A percentile compares a stretch with the other conserved stretches of the same genome.
phyloP scores from a whole-genome alignment of 2,888 invertebrate genomes.

The Rapana venosa region DNA sequence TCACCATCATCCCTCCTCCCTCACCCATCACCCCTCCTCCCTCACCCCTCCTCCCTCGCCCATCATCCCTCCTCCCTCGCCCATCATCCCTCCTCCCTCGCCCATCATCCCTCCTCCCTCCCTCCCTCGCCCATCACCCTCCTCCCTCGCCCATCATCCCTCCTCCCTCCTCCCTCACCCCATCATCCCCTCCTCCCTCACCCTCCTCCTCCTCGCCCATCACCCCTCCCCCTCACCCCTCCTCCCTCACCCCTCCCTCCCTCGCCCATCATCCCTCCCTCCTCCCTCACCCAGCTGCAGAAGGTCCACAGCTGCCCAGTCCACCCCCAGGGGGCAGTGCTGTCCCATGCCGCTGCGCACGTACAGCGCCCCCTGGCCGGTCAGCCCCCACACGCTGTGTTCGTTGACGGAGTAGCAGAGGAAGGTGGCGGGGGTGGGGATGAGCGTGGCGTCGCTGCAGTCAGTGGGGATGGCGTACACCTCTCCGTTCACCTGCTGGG shows the following conservation, averaged over 20 bases:
- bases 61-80: neutral
- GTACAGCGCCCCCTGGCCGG: conserved; percentile 77
- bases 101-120: neutral
- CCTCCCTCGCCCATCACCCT: neutral
- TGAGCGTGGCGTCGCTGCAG: conserved; percentile 39
- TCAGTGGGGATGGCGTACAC: conserved; percentile 72
- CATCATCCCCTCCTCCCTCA: too few relatives aligned
- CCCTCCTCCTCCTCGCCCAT: too few relatives aligned
- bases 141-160: neutral
- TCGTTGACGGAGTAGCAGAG: conserved; percentile 76
- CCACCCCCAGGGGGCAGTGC: conserved; percentile 76
- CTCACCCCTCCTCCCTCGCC: too few relatives aligned
- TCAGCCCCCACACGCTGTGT: conserved; percentile 80
- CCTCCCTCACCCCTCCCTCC: neutral
- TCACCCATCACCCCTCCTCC: too few relatives aligned
- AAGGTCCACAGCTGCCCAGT: conserved; percentile 79
- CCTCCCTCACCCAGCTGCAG: conserved; percentile 76
- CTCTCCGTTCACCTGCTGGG: conserved; percentile 76
- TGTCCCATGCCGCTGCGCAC: conserved; percentile 79
- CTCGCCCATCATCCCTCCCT: neutral
- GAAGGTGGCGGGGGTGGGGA: conserved; percentile 51
- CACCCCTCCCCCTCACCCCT: neutral
- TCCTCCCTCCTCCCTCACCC: neutral
- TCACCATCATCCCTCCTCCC: too few relatives aligned
- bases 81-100: neutral